Conservation (phyloP, 2,113 vertebrate species). For the Tragelaphus scriptus region DNA sequence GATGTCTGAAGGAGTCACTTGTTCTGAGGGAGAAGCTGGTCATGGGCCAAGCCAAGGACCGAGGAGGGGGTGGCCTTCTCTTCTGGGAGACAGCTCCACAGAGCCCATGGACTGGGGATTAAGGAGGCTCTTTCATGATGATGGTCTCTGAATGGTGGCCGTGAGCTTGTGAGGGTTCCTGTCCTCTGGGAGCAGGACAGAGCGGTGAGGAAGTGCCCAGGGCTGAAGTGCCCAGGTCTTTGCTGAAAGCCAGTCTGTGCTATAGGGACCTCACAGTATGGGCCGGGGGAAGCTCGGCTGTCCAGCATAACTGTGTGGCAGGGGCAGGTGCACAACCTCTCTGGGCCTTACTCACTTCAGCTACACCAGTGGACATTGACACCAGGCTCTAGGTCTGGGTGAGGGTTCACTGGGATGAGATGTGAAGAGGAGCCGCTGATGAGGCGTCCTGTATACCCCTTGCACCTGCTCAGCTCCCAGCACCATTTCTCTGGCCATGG, state of each 20-base stretch:
- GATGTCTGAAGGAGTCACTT: neutral
- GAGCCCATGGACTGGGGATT: neutral
- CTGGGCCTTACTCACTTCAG: neutral
- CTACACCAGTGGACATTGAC: neutral
- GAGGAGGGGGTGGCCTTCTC: neutral
- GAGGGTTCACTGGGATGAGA: no score
- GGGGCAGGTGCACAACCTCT: no score
- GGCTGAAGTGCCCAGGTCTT: neutral
- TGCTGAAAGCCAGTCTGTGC: neutral
- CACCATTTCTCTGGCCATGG: neutral
- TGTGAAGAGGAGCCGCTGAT: rapidly evolving
- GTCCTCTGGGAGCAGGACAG: neutral
- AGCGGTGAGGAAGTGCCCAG: neutral
- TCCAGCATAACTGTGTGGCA: neutral
- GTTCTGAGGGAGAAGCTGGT: neutral
- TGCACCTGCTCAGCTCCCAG: neutral
- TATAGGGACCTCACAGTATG: neutral
- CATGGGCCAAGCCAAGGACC: neutral
- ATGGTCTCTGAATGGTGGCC: neutral
- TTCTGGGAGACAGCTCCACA: neutral
- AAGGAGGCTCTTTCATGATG: neutral
- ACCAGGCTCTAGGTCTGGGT: no score
- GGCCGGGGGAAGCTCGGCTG: rapidly evolving
- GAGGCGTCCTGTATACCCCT: rapidly evolving
- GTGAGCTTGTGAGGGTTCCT: neutral